These are phyloP conservation scores for Macrobrachium rosenbergii DNA, from an alignment of 1,140 invertebrate genomes.

Conservation along the genomic window DNA sequence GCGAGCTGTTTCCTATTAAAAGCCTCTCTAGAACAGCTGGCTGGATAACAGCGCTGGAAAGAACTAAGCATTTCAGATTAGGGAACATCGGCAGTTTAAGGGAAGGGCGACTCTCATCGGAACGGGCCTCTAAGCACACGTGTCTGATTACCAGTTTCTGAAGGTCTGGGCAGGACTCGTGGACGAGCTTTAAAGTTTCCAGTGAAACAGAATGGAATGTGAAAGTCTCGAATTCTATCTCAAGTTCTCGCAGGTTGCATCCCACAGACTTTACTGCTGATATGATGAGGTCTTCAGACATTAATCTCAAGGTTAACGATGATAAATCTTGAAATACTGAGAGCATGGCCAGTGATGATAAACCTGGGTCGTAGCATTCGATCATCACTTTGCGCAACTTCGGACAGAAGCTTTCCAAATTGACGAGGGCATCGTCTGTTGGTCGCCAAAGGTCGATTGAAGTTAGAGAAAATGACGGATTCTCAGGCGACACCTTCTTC, in stretches of 20 bases:
- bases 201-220: conserved; percentile 21
- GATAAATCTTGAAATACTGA: neutral
- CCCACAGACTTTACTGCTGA: conserved; percentile 15
- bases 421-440: neutral
- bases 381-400: neutral
- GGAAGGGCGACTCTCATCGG: neutral
- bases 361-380: conserved; percentile 1
- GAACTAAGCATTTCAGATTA: neutral
- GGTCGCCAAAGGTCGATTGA: conserved; percentile 11
- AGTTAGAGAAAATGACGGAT: neutral
- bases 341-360: neutral
- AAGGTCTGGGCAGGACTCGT: conserved; percentile 6
- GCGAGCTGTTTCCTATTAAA: neutral
- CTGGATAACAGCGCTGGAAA: conserved; percentile 20
- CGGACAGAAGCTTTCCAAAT: conserved; percentile 1
- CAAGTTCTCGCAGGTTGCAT: conserved; percentile 6
- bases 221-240: conserved; percentile 21
- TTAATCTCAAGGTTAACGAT: neutral
- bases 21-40: conserved; percentile 13
- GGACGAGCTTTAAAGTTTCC: conserved; percentile 19
- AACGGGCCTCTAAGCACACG: neutral
- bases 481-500: neutral
- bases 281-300: conserved; percentile 28
- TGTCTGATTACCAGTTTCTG: conserved; percentile 7
- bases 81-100: neutral